These are phyloP conservation scores for Crotalus horridus DNA, from an alignment of 2,113 vertebrate genomes.

Conservation along the genomic window DNA sequence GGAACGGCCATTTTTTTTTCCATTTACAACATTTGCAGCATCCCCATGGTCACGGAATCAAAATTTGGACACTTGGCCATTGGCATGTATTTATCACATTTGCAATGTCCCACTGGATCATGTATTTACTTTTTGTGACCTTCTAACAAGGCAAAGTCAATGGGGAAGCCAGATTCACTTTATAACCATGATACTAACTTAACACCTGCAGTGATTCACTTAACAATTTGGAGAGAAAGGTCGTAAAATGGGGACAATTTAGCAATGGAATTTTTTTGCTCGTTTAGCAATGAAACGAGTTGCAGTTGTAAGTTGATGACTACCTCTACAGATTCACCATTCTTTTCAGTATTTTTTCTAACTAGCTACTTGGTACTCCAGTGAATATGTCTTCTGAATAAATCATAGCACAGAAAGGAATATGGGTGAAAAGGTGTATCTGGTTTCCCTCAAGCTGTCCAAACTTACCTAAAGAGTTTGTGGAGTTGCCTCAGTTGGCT, in stretches of 20 bases:
- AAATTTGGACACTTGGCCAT: not conserved
- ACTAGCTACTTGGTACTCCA: not conserved
- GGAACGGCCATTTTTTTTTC: not conserved
- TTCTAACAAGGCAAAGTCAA: not conserved
- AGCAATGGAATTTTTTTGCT: not conserved
- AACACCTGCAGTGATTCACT: not conserved
- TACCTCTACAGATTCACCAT: not conserved
- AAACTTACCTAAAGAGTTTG: not conserved
- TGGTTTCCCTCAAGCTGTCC: not conserved
- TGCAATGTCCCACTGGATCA: not conserved
- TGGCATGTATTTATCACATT: not conserved
- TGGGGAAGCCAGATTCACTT: not conserved
- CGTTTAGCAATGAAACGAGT: not conserved
- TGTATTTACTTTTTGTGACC: not conserved
- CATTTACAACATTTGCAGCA: not conserved
- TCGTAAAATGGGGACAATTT: not conserved
- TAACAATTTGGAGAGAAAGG: not conserved
- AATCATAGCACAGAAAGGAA: not conserved
- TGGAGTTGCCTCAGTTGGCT: not conserved
- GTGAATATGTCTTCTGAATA: not conserved
- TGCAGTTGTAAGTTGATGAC: not conserved
- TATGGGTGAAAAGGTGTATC: not conserved
- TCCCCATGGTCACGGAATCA: not conserved
- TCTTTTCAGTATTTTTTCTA: not conserved
- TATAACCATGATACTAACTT: not conserved